Evolutionary conservation across 2,113 vertebrate genomes (phyloP).

Genomic region (Pollimyrus isidori): DNA sequence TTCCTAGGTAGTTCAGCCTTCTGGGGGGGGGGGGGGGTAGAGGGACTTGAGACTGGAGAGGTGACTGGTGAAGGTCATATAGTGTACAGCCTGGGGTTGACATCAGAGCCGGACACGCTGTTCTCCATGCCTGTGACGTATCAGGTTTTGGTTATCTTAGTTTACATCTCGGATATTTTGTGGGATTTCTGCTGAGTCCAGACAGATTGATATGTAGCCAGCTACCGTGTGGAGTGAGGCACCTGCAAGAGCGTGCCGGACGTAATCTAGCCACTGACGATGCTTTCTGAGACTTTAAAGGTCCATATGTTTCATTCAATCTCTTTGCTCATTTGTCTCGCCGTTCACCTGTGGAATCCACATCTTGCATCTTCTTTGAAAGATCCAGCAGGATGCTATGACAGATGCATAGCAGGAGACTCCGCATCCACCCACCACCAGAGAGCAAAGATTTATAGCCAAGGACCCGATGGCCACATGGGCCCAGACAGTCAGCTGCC

Average conservation of each 20-base stretch:
- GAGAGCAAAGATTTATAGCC: neutral
- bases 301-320: neutral
- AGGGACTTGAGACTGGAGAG: conserved; percentile 1
- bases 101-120: conserved; percentile 21
- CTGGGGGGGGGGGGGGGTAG: neutral
- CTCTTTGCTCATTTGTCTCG: neutral
- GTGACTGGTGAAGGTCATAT: neutral
- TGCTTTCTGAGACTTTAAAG: neutral
- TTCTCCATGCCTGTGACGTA: conserved; percentile 7
- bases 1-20: conserved; percentile 7
- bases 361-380: neutral
- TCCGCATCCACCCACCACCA: neutral
- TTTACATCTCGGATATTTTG: neutral
- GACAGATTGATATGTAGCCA: neutral
- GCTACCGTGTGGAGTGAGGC: neutral
- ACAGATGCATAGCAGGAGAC: neutral
- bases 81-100: conserved; percentile 27
- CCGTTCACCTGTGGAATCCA: neutral
- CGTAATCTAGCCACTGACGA: neutral
- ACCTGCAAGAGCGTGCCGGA: neutral
- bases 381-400: neutral
- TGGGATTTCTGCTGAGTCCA: conserved; percentile 20
- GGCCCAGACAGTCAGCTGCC: neutral
- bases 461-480: neutral
- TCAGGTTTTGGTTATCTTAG: neutral